Conservation (phyloP, 2,113 vertebrate genomes). For the Campylomormyrus numenius region DNA sequence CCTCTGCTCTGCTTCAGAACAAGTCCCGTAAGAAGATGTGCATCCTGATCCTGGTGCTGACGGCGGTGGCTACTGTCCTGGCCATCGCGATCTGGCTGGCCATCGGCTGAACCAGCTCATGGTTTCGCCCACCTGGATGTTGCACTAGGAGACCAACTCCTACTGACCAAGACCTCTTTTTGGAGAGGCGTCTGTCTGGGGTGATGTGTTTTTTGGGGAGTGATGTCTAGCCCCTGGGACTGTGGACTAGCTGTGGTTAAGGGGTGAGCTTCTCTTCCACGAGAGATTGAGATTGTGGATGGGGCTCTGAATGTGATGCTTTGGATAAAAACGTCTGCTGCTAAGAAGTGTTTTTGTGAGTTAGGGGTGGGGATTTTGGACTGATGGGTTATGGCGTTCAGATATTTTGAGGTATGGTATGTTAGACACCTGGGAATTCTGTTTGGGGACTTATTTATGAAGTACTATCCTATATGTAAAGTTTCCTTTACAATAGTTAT, state of each 20-base stretch:
- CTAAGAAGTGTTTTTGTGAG: neutral
- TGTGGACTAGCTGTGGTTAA: neutral
- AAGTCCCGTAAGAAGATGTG: conserved; percentile 98
- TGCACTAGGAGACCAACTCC: neutral
- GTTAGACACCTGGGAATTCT: neutral
- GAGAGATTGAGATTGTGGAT: neutral
- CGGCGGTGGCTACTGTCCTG: conserved; percentile 60
- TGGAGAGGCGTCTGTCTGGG: neutral
- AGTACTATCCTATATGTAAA: neutral
- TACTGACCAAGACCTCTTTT: neutral
- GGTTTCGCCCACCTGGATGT: neutral
- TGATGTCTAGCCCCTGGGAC: neutral
- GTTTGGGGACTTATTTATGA: neutral
- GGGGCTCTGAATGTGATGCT: neutral
- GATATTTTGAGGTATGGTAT: neutral
- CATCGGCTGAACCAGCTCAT: conserved; percentile 51
- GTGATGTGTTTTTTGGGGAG: neutral
- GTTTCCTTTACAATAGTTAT: neutral
- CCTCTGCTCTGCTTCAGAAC: conserved; percentile 60
- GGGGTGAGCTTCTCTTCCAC: neutral
- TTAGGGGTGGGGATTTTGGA: neutral
- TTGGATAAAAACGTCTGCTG: neutral
- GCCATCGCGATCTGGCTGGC: conserved; percentile 64
- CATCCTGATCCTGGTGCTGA: conserved; percentile 74
- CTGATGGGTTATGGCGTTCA: neutral